A percentile compares a stretch with the other conserved stretches of the same genome.
Evolutionary conservation across 1,140 invertebrate genomes (phyloP).

Genomic region (Scylla paramamosain): DNA sequence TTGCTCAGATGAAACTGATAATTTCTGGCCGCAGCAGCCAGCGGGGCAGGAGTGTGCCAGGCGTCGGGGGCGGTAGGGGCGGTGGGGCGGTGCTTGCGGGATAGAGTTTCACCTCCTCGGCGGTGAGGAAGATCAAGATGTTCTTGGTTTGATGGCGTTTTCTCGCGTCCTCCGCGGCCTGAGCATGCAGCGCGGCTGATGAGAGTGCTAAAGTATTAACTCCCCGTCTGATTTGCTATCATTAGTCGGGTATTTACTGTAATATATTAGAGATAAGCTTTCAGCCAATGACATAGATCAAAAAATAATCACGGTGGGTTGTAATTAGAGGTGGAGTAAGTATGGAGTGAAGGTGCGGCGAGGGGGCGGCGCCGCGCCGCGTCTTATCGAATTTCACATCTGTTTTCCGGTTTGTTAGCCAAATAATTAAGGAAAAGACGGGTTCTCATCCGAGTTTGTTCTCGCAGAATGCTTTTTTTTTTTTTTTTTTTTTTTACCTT

Average conservation of each 20-base stretch:
- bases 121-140: not conserved
- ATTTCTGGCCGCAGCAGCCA: constrained; percentile 36
- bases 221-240: constrained; percentile 62
- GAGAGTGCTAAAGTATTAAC: constrained; percentile 57
- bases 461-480: not conserved
- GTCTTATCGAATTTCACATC: constrained; percentile 69
- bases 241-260: constrained; percentile 64
- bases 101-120: constrained; percentile 21
- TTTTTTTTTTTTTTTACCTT: not conserved
- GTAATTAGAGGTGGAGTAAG: constrained; percentile 51
- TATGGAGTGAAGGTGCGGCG: not conserved
- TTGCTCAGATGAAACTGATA: constrained; percentile 62
- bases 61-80: not conserved
- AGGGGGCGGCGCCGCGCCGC: not conserved
- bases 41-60: not conserved
- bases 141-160: not conserved
- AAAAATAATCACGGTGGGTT: constrained; percentile 61
- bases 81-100: not conserved
- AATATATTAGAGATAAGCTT: constrained; percentile 71
- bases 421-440: constrained; percentile 64
- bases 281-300: constrained; percentile 66
- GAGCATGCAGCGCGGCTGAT: constrained; percentile 46
- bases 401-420: constrained; percentile 66
- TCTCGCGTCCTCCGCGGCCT: constrained; percentile 34
- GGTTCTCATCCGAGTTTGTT: not conserved